Evolutionary conservation across 2,797 vertebrate genomes (phyloP).

Genomic region (Malacoraja senta): DNA sequence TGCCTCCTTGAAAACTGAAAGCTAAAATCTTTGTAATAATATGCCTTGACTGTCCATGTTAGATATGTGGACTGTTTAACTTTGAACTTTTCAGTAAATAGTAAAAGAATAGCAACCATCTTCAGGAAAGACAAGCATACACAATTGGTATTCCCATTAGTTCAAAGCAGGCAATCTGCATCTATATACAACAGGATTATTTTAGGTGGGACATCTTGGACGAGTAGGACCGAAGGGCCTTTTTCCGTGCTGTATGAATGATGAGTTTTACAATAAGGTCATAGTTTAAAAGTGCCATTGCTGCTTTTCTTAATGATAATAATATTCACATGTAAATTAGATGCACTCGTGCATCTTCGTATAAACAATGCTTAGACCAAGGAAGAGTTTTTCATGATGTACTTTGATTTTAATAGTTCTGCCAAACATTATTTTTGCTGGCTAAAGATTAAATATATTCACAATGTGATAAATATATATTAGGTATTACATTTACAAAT

Average conservation of each 20-base stretch:
- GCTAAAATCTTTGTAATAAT: background rate
- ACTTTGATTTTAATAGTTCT: background rate
- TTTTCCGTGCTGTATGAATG: too few species aligned
- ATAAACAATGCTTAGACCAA: background rate
- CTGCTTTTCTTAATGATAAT: background rate
- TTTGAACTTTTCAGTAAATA: conserved; percentile 10
- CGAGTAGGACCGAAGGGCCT: too few species aligned
- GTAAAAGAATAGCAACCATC: background rate
- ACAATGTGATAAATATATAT: background rate
- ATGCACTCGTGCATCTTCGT: background rate
- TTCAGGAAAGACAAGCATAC: background rate
- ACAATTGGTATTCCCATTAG: background rate
- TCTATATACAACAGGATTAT: background rate
- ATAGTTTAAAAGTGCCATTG: background rate
- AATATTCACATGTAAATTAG: background rate
- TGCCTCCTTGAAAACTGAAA: background rate
- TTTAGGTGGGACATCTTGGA: too few species aligned
- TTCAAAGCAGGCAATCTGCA: conserved; percentile 2
- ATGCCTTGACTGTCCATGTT: background rate
- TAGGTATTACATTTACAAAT: background rate
- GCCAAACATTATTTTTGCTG: background rate
- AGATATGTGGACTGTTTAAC: background rate
- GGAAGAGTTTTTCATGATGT: background rate
- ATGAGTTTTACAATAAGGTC: background rate
- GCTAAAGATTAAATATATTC: background rate